Percentiles rank a stretch among this genome's conserved stretches.
These are phyloP conservation scores for Lota lota DNA, from an alignment of 2,113 vertebrate species.

Conservation along the genomic window DNA sequence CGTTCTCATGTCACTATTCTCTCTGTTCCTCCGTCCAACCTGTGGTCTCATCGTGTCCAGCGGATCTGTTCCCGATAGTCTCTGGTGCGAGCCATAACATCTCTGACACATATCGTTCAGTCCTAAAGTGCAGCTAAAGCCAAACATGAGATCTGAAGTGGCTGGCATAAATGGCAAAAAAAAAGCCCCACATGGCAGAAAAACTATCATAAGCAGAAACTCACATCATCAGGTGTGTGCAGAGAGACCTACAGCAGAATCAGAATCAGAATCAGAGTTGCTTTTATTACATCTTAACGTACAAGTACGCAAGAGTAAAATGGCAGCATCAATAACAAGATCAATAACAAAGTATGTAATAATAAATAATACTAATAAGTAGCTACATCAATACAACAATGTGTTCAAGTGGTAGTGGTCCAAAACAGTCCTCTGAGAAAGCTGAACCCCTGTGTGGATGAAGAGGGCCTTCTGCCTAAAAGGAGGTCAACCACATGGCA, in stretches of 20 bases:
- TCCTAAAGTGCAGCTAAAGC: neutral
- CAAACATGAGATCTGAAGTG: neutral
- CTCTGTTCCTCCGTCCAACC: neutral
- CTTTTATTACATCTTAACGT: no score
- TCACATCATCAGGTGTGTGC: neutral
- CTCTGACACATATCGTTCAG: neutral
- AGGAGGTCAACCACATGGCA: neutral
- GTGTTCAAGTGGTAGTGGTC: neutral
- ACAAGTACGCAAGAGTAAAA: no score
- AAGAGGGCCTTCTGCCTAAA: neutral
- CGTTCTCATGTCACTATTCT: neutral
- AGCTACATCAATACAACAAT: no score
- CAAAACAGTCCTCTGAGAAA: conserved; percentile 2
- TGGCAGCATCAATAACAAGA: no score
- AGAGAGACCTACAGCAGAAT: neutral
- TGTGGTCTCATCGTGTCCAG: conserved; percentile 1
- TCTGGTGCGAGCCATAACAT: conserved; percentile 4
- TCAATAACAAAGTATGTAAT: no score
- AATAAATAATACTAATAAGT: no score
- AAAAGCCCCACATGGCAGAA: neutral
- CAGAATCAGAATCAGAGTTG: no score
- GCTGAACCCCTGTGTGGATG: neutral
- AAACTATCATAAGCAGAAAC: neutral
- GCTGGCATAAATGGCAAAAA: neutral
- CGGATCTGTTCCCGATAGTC: conserved; percentile 3